These are phyloP conservation scores for Pseudochirops corinnae DNA, from an alignment of 2,797 vertebrate species.

Conservation along the genomic window DNA sequence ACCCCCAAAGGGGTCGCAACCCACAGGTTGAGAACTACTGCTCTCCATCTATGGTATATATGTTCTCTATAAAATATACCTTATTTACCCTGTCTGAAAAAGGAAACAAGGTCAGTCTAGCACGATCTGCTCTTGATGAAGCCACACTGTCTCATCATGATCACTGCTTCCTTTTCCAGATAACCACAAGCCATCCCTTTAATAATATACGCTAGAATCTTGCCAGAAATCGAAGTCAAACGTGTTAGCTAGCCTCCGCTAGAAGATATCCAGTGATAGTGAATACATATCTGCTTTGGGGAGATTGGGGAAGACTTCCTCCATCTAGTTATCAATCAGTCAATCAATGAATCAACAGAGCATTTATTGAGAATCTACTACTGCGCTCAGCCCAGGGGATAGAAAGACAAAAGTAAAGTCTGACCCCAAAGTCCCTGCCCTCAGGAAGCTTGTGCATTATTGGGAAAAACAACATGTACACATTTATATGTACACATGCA, in stretches of 20 bases:
- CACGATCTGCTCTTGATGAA: not conserved
- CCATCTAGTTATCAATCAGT: not conserved
- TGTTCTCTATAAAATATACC: not conserved
- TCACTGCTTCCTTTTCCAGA: not conserved
- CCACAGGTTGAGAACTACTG: too few relatives aligned
- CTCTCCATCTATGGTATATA: not conserved
- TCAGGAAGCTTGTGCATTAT: not conserved
- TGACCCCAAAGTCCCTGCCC: not conserved
- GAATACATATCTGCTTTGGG: not conserved
- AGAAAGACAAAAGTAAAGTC: not conserved
- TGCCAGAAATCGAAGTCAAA: not conserved
- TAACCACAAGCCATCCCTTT: not conserved
- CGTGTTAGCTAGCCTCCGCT: not conserved
- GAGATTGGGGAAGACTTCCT: not conserved
- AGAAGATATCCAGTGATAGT: not conserved
- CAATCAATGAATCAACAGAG: not conserved
- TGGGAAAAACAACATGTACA: not conserved
- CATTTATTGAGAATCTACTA: not conserved
- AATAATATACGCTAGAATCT: not conserved
- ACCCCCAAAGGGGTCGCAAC: too few relatives aligned
- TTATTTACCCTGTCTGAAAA: not conserved
- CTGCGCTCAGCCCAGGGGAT: not conserved
- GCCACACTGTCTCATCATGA: not conserved
- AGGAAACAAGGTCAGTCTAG: not conserved
- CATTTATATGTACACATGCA: too few relatives aligned